These are phyloP conservation scores for Acleris emargana DNA, from an alignment of 2,888 invertebrate species.

Conservation along the genomic window DNA sequence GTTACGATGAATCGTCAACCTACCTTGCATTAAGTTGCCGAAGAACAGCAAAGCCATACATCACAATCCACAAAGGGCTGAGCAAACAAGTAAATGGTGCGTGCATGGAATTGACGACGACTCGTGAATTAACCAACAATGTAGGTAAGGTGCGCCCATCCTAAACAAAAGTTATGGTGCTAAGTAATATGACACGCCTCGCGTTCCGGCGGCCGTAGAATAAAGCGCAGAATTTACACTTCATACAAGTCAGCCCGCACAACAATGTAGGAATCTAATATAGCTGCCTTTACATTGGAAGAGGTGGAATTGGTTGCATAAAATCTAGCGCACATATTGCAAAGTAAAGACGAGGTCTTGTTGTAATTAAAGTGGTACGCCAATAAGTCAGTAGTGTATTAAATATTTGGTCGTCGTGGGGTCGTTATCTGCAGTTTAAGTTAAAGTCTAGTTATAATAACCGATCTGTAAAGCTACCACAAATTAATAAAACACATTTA, in stretches of 20 bases:
- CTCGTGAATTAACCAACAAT: constrained; percentile 66
- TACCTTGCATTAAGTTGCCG: not conserved
- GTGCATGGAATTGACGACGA: constrained; percentile 47
- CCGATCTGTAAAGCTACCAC: no score
- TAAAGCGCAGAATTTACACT: constrained; percentile 29
- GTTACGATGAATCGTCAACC: not conserved
- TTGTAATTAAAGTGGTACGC: not conserved
- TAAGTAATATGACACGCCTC: constrained; percentile 63
- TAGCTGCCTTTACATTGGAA: not conserved
- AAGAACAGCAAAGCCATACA: not conserved
- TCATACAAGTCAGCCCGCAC: constrained; percentile 13
- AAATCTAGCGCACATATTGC: not conserved
- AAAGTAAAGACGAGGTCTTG: not conserved
- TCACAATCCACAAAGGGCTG: constrained; percentile 11
- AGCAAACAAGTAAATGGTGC: not conserved
- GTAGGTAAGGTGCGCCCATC: constrained; percentile 52
- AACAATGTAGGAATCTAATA: constrained; percentile 28
- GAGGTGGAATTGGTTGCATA: not conserved
- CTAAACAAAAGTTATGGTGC: constrained; percentile 75
- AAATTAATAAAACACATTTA: no score
- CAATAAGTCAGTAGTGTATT: no score
- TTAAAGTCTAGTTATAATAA: no score
- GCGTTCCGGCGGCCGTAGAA: constrained; percentile 46
- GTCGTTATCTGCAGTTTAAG: no score
- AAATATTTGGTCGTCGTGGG: no score